Conservation (phyloP, 1,140 invertebrate species). For the Anagrus nilaparvatae region DNA sequence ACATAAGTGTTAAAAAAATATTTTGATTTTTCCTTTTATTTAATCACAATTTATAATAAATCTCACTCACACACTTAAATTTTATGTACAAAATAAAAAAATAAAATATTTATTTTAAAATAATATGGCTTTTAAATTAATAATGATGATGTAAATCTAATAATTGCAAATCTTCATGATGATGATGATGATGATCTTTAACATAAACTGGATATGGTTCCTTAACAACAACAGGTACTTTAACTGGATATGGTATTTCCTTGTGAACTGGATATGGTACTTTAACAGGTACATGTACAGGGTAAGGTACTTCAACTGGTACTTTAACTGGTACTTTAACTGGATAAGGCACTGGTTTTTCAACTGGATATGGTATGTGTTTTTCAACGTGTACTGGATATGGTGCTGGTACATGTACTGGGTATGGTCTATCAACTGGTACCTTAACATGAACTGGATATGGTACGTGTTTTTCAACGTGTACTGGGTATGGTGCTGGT, state of each 20-base stretch:
- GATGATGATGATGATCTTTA: conserved; percentile 39
- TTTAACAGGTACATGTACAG: conserved; percentile 31
- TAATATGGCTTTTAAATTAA: too few relatives aligned
- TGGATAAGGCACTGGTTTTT: conserved; percentile 43
- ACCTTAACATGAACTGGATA: conserved; percentile 37
- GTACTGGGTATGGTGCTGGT: conserved; percentile 38
- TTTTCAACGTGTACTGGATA: conserved; percentile 49
- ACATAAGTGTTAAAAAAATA: too few relatives aligned
- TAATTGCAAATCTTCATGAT: conserved; percentile 13
- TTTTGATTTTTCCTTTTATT: too few relatives aligned
- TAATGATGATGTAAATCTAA: background rate
- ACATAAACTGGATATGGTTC: conserved; percentile 37
- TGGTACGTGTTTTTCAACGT: conserved; percentile 36
- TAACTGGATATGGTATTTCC: conserved; percentile 33
- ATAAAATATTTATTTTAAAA: too few relatives aligned
- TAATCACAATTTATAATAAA: too few relatives aligned
- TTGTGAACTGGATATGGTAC: conserved; percentile 30
- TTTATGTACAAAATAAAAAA: too few relatives aligned
- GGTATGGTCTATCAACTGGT: conserved; percentile 45
- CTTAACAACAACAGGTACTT: conserved; percentile 34
- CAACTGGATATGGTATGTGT: conserved; percentile 44
- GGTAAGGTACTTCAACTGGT: conserved; percentile 37
- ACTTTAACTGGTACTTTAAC: conserved; percentile 49
- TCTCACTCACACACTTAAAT: too few relatives aligned
- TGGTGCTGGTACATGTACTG: conserved; percentile 44